Base-by-base conservation (phyloP, 2,797 vertebrate species). In the Crenuchus spilurus region DNA sequence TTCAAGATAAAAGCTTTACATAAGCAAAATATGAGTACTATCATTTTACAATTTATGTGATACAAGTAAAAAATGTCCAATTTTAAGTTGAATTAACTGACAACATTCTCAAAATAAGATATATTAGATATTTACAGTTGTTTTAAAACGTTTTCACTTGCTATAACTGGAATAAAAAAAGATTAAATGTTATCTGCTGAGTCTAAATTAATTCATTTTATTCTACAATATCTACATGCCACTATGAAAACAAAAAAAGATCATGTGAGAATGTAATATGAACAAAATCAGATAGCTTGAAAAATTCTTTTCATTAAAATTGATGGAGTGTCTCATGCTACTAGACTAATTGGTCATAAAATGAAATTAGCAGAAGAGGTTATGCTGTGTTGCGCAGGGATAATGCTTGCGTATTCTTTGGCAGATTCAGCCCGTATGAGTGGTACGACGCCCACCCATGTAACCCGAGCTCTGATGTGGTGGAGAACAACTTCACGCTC, bases 401-500 rank as follows among this genome's bases (percentile, higher is more conserved):
- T 74, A 54, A 44, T 46, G 24, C n/a, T 57, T 28, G 30, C 22
- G 10, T 35, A 14, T 61, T 70, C 48, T 76, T 22, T 37, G 39
- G 33, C 81, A 99, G 98, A 89, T 99, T 99, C 89, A 99, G 98
- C 84, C 98, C 98, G 0, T 99, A 99, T 0, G 98, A 99, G 82
- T 99, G 98, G 98, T 98, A 99, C 0, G 97, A 99, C 0, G 97
- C 97, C 14, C 97, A 99, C 14, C 97, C 97, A 9, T 99, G 97
- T 84, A 99, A 99, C 84, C 97, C 97, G 0, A 96, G 96, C 39
- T 99, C 98, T 0, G 97, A 99, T 42, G 91, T 99, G 3, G 96
- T 99, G 76, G 97, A 99, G 84, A 99, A 99, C 87, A 99, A 99
- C 90, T 99, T 99, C 91, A 99, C 97, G 18, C 93, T 99, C 11